phyloP scores from a whole-genome alignment of 1,140 invertebrate genomes.

The Leptopilina boulardi region DNA sequence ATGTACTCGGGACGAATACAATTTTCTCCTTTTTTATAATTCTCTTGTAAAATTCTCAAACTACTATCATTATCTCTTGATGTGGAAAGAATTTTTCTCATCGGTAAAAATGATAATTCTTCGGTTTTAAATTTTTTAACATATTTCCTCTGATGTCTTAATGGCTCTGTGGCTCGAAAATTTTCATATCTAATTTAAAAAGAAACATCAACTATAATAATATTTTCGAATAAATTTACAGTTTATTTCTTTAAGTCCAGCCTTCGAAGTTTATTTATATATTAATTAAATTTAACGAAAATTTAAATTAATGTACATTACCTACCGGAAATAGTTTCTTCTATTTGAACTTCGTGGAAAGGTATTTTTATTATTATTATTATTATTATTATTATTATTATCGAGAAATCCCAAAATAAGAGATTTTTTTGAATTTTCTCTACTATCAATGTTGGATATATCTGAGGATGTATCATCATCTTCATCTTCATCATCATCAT shows the following conservation, averaged over 20 bases:
- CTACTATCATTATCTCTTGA: slow-evolving; percentile 43
- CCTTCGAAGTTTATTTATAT: too few species aligned
- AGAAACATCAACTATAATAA: too few species aligned
- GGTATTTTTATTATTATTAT: background rate
- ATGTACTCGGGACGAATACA: slow-evolving; percentile 90
- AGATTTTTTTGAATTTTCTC: background rate
- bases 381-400: slow-evolving; percentile 15
- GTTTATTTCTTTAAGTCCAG: too few species aligned
- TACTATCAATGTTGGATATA: background rate
- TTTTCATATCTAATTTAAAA: slow-evolving; percentile 57
- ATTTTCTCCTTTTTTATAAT: slow-evolving; percentile 41
- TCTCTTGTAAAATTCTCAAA: background rate
- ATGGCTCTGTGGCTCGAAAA: slow-evolving; percentile 44
- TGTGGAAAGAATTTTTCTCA: slow-evolving; percentile 58
- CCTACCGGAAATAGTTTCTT: slow-evolving; percentile 59
- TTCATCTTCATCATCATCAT: too few species aligned
- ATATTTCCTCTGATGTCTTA: slow-evolving; percentile 48
- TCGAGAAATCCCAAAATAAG: background rate
- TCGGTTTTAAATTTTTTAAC: slow-evolving; percentile 32
- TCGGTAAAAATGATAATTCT: slow-evolving; percentile 37
- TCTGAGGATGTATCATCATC: slow-evolving; percentile 49
- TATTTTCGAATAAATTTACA: too few species aligned
- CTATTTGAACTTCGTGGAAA: slow-evolving; percentile 36
- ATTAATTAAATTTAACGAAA: too few species aligned
- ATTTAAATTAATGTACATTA: too few species aligned